Percentiles rank a stretch among this genome's conserved stretches.
phyloP scores from a whole-genome alignment of 2,113 vertebrate species.

The Camelus dromedarius region DNA sequence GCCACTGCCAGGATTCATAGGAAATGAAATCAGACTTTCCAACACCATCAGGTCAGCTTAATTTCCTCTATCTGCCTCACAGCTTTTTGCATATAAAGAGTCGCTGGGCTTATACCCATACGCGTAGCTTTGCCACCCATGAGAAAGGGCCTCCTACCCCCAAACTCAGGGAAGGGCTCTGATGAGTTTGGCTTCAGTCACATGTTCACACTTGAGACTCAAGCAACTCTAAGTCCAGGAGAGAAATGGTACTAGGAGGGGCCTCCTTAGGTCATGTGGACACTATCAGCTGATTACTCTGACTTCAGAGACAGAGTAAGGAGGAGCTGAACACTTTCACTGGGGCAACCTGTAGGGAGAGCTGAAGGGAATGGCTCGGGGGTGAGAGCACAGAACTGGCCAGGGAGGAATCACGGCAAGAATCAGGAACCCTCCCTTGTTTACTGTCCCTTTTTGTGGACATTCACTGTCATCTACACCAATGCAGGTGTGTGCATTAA shows the following conservation, averaged over 20 bases:
- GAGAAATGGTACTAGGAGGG: neutral
- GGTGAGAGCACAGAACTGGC: neutral
- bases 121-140: neutral
- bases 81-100: neutral
- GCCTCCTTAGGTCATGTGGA: neutral
- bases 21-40: slow-evolving; percentile 43
- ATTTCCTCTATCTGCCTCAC: neutral
- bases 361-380: neutral
- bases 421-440: neutral
- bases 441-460: neutral
- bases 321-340: neutral
- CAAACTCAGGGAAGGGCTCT: neutral
- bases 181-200: neutral
- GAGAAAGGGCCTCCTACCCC: neutral
- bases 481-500: neutral
- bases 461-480: neutral
- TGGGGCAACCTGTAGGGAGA: neutral
- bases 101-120: neutral
- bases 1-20: neutral
- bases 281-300: neutral
- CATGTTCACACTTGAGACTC: neutral
- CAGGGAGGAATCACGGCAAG: neutral
- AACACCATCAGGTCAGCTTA: neutral
- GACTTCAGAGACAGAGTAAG: neutral
- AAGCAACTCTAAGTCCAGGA: neutral